Evolutionary conservation across 2,797 vertebrate species (phyloP), one percentile per base, ranked within the genome.

Genomic region (Pogonophryne albipinna): DNA sequence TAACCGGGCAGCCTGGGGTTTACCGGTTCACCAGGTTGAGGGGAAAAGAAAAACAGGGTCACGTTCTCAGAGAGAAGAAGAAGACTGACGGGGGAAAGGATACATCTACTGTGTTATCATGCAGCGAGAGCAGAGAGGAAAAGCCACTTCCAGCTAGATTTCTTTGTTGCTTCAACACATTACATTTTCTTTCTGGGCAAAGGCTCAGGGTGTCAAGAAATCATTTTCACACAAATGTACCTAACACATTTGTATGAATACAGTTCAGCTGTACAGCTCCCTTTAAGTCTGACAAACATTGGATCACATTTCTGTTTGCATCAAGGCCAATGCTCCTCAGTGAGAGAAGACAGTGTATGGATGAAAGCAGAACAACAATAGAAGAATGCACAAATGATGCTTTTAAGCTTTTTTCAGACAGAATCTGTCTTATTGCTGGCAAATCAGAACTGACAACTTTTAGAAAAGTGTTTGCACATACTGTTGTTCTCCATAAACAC

Each of bases 21-120:
- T 90, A 85, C 79, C 10, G 78, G 88, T 89, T 90, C 82, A 86
- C 83, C 86, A 70, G 78, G 82, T 78, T 85, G 85, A 83, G 72
- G 57, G 64, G 60, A 74, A 74, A 86, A 82, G 74, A 45, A 86
- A 83, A 84, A 72, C 53, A 70, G 66, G 83, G 89, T 91, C 85
- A 82, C 20, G 11, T 76, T 88, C 84, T 72, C 85, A 74, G 58
- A 86, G 55, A 70, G 55, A 73, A 61, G 66, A 52, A 49, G 62
- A 7, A 17, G 44, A 69, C 52, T 71, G 75, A 83, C 64, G 42
- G 51, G 57, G 56, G 51, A 62, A 72, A 51, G 62, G 67, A 74
- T 79, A 73, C 72, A 34, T 78, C 61, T 65, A 38, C n/a, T 57
- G 74, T 72, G 51, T 72, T 78, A 75, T 80, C 52, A 15, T 68